Evolutionary conservation across 2,797 vertebrate genomes (phyloP), one percentile per base, ranked within the genome.

Genomic region (Poeciliopsis gracilis): DNA sequence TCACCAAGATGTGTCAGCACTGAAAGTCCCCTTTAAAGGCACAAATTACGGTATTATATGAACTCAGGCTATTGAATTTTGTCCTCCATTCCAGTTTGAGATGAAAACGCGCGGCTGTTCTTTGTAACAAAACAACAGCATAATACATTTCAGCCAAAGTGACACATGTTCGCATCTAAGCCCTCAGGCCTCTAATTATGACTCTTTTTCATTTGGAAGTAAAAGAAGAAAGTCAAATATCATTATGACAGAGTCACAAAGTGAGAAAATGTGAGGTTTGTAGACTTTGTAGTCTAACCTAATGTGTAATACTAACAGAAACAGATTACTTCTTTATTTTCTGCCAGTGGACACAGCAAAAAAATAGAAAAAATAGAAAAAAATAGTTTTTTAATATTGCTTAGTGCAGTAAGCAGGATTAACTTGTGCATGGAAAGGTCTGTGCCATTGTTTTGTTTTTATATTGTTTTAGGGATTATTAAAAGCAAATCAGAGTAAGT

Each of bases 11-110:
- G 76, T 76, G 46, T 82, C 61, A 47, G 23, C 41, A 82, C 77
- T 46, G 72, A 57, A 81, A 73, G 80, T 88, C 74, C 86, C 57
- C 55, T 33, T 78, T 30, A 66, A 63, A 82, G 57, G 15, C 75
- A 77, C 74, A 79, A 66, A 71, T 76, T n/a, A 11, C 47, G 70
- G 55, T 36, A 59, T 67, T 43, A 77, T 25, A 73, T 53, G 30
- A 77, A 79, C 55, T 80, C 25, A 0, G 16, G 41, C 78, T 76
- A 38, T 20, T 80, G 67, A 76, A 73, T 82, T 59, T 71, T 49
- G 43, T 78, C 43, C 76, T 71, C 45, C 25, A 49, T 36, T 47
- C 46, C 47, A 84, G 67, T 55, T 59, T 5, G 18, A 77, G 49
- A 81, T 78, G 51, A 82, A 87, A 78, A 79, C 38, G 57, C 25